Percentiles rank a stretch among this genome's conserved stretches.
Evolutionary conservation across 2,113 vertebrate genomes (phyloP).

Genomic region (Spermophilus dauricus): DNA sequence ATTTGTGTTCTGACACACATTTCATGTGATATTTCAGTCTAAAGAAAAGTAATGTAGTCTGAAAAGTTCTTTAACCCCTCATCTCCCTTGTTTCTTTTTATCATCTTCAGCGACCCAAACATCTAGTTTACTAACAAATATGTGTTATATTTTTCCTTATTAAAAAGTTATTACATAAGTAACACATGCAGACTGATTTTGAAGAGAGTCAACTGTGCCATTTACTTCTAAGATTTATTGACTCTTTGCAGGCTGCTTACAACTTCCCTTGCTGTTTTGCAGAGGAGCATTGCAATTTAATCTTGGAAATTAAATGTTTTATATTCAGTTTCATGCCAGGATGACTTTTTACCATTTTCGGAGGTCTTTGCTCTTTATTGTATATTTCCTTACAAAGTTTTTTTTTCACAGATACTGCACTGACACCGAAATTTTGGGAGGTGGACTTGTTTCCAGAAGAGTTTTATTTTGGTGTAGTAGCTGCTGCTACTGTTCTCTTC

Average conservation of each 20-base stretch:
- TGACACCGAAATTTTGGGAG: neutral
- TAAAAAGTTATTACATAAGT: neutral
- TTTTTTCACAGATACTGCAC: slow-evolving; percentile 48
- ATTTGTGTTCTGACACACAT: neutral
- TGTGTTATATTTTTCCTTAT: slow-evolving; percentile 40
- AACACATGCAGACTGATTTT: neutral
- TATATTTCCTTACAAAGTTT: slow-evolving; percentile 51
- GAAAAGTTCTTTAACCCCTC: neutral
- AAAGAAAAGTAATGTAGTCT: neutral
- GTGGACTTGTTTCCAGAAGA: slow-evolving; percentile 26
- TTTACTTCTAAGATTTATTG: neutral
- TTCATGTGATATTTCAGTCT: neutral
- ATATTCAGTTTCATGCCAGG: neutral
- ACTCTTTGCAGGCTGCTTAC: neutral
- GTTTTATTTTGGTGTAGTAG: slow-evolving; percentile 52
- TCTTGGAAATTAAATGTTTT: slow-evolving; percentile 55
- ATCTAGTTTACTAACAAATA: neutral
- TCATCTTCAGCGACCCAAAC: neutral
- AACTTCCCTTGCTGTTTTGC: neutral
- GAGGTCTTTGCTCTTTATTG: slow-evolving; percentile 50
- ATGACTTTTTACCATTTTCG: slow-evolving; percentile 8
- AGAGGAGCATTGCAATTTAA: neutral
- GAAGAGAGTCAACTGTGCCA: neutral
- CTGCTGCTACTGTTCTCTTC: neutral
- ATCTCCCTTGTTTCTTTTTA: neutral